phyloP scores from a whole-genome alignment of 2,113 vertebrate genomes.

The Xenopus laevis region DNA sequence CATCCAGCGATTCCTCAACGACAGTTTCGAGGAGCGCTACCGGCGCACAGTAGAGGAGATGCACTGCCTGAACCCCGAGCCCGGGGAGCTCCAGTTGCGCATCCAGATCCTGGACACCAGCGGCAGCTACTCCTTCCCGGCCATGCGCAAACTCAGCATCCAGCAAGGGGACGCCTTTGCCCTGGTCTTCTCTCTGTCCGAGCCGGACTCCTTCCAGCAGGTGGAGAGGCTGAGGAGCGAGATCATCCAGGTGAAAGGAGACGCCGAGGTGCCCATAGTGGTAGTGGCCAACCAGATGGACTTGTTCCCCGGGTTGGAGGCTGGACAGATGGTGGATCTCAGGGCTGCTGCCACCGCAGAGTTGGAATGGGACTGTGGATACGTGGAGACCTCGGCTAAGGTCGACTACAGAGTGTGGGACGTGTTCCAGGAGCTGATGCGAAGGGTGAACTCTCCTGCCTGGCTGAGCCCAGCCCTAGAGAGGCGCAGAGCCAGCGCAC shows the following conservation, averaged over 20 bases:
- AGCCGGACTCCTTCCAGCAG: slow-evolving; percentile 60
- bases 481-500: slow-evolving; percentile 49
- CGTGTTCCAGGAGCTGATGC: slow-evolving; percentile 60
- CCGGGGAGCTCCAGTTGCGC: slow-evolving; percentile 41
- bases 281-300: slow-evolving; percentile 63
- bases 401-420: slow-evolving; percentile 53
- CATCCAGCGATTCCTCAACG: slow-evolving; percentile 62
- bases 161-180: slow-evolving; percentile 63
- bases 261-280: slow-evolving; percentile 50
- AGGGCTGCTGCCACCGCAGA: slow-evolving; percentile 55
- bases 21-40: slow-evolving; percentile 61
- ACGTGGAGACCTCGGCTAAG: slow-evolving; percentile 64
- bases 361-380: slow-evolving; percentile 57
- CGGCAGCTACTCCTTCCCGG: slow-evolving; percentile 71
- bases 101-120: slow-evolving; percentile 70
- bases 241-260: slow-evolving; percentile 55
- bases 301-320: slow-evolving; percentile 9
- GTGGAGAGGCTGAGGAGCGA: slow-evolving; percentile 60
- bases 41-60: slow-evolving; percentile 69
- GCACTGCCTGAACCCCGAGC: slow-evolving; percentile 59
- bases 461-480: slow-evolving; percentile 51
- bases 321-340: slow-evolving; percentile 46
- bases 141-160: slow-evolving; percentile 67
- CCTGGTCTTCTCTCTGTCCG: slow-evolving; percentile 62
- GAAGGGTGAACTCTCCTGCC: slow-evolving; percentile 54